Conservation (phyloP, 1,140 invertebrate species). For the Drosophila santomea region DNA sequence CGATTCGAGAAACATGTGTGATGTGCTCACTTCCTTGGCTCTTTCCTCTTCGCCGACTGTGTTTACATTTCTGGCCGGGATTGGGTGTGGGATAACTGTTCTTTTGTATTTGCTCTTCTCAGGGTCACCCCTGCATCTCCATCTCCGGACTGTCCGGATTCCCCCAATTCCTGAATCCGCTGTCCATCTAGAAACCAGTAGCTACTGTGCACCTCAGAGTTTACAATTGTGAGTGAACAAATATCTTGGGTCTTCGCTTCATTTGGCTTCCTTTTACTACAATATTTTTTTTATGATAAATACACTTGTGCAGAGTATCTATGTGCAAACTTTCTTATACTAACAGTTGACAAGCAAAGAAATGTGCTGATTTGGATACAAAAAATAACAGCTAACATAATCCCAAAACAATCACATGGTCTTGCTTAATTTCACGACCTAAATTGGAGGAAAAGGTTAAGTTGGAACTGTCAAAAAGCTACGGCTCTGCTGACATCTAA, state of each 20-base stretch:
- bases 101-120: slow-evolving; percentile 47
- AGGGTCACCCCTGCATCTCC: slow-evolving; percentile 5
- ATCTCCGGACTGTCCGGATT: background rate
- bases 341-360: too few species aligned
- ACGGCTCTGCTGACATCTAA: slow-evolving; percentile 53
- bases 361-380: background rate
- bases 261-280: too few species aligned
- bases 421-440: background rate
- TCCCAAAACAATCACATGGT: background rate
- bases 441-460: slow-evolving; percentile 33
- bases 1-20: slow-evolving; percentile 39
- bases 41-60: slow-evolving; percentile 21
- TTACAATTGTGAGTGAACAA: slow-evolving; percentile 2
- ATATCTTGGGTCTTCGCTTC: too few species aligned
- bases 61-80: slow-evolving; percentile 27
- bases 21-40: slow-evolving; percentile 34
- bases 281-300: too few species aligned
- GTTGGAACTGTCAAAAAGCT: slow-evolving; percentile 24
- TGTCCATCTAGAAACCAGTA: background rate
- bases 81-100: slow-evolving; percentile 44
- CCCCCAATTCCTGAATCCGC: background rate
- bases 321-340: too few species aligned
- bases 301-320: too few species aligned
- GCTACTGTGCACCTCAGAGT: background rate
- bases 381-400: background rate